phyloP scores from a whole-genome alignment of 92 coral and sea anemone genomes.

The Paramuricea clavata region DNA sequence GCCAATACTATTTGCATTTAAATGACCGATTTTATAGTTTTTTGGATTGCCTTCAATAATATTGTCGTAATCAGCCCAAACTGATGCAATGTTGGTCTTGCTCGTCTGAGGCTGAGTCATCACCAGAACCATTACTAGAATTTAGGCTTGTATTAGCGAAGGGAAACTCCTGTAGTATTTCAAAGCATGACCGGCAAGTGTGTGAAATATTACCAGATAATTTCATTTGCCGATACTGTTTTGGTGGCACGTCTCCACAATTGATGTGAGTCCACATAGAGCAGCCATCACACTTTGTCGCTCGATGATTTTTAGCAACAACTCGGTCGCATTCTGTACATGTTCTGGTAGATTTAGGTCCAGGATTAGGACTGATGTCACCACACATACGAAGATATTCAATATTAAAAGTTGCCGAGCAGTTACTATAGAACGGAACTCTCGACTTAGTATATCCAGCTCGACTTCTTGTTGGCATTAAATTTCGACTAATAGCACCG shows the following conservation, averaged over 20 bases:
- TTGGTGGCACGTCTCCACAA: slow-evolving; percentile 40
- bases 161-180: slow-evolving; percentile 48
- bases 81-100: slow-evolving; percentile 46
- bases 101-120: slow-evolving; percentile 34
- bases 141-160: slow-evolving; percentile 16
- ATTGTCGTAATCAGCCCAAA: slow-evolving; percentile 38
- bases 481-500: neutral
- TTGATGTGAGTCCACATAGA: too few species aligned
- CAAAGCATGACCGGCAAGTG: slow-evolving; percentile 54
- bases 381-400: slow-evolving; percentile 55
- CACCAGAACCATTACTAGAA: too few species aligned
- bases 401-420: slow-evolving; percentile 49
- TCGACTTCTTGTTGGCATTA: slow-evolving; percentile 35
- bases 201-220: slow-evolving; percentile 36
- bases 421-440: slow-evolving; percentile 43
- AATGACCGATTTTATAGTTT: slow-evolving; percentile 55
- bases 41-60: neutral
- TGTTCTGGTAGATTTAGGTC: slow-evolving; percentile 49
- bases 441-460: slow-evolving; percentile 56
- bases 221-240: slow-evolving; percentile 43
- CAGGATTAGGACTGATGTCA: slow-evolving; percentile 45
- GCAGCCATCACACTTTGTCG: slow-evolving; percentile 42
- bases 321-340: slow-evolving; percentile 50
- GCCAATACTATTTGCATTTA: slow-evolving; percentile 55
- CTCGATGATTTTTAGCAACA: slow-evolving; percentile 57